These are phyloP conservation scores for Mormyrops attenuatus DNA, from an alignment of 2,797 vertebrate species.

Conservation along the genomic window DNA sequence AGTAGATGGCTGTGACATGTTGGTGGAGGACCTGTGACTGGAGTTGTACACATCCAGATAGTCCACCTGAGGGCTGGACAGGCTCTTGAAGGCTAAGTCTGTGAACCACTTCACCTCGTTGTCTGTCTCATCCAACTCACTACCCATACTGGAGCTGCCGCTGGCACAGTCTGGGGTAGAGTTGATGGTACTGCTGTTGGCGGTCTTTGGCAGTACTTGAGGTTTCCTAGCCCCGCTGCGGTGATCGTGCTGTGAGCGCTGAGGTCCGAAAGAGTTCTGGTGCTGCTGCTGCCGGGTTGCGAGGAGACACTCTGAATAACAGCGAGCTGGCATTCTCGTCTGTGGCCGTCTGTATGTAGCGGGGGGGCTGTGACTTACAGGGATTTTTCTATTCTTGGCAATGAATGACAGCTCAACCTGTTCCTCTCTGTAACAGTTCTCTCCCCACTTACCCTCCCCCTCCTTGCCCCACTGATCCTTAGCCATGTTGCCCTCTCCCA, in stretches of 20 bases:
- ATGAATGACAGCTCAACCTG: constrained; percentile 84
- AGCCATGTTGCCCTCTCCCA: constrained; percentile 50
- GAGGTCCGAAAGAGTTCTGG: constrained; percentile 52
- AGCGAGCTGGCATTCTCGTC: constrained; percentile 61
- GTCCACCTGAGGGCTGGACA: constrained; percentile 64
- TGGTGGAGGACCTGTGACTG: constrained; percentile 63
- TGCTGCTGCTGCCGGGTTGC: constrained; percentile 62
- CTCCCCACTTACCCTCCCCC: constrained; percentile 54
- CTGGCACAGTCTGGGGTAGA: constrained; percentile 46
- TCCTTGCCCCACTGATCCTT: constrained; percentile 53
- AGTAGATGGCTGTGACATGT: constrained; percentile 71
- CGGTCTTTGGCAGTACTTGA: constrained; percentile 49
- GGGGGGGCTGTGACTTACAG: constrained; percentile 60
- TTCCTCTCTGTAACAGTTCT: constrained; percentile 67
- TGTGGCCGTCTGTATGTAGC: constrained; percentile 62
- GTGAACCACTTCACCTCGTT: constrained; percentile 77
- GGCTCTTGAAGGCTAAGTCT: constrained; percentile 65
- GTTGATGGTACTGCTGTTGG: constrained; percentile 43
- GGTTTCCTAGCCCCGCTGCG: constrained; percentile 51
- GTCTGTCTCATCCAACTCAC: constrained; percentile 77
- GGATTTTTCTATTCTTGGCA: constrained; percentile 79
- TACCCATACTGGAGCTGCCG: constrained; percentile 67
- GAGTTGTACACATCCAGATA: constrained; percentile 82
- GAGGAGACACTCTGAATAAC: constrained; percentile 62
- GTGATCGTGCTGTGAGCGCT: constrained; percentile 54